Evolutionary conservation across 2,797 vertebrate genomes (phyloP).

Genomic region (Lateolabrax maculatus): DNA sequence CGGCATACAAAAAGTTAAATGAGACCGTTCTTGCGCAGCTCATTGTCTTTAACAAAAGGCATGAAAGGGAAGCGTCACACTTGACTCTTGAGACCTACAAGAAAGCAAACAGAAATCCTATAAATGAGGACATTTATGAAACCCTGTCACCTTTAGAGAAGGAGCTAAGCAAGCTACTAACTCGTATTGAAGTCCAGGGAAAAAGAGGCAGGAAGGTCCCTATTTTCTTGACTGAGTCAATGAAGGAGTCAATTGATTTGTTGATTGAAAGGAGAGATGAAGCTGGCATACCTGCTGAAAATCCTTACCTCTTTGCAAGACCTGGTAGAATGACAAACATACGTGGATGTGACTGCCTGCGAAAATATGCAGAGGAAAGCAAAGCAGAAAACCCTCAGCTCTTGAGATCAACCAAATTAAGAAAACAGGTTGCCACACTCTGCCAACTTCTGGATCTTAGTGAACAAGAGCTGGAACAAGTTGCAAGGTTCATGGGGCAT

Average conservation of each 20-base stretch:
- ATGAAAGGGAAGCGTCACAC: constrained; percentile 29
- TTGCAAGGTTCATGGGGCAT: constrained; percentile 53
- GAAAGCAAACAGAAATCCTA: background rate
- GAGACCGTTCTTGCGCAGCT: constrained; percentile 15
- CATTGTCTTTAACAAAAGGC: constrained; percentile 37
- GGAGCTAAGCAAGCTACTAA: constrained; percentile 17
- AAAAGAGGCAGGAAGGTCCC: constrained; percentile 41
- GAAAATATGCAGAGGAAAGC: constrained; percentile 27
- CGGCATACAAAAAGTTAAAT: constrained; percentile 8
- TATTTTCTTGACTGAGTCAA: constrained; percentile 11
- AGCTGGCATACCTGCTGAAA: constrained; percentile 14
- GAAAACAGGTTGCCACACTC: constrained; percentile 40
- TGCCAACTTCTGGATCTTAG: constrained; percentile 36
- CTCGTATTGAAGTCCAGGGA: background rate
- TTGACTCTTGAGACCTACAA: constrained; percentile 21
- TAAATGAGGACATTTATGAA: constrained; percentile 33
- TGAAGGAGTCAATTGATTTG: constrained; percentile 7
- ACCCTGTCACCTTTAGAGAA: constrained; percentile 31
- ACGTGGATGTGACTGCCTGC: constrained; percentile 38
- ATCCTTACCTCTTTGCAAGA: constrained; percentile 27
- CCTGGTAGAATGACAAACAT: constrained; percentile 4
- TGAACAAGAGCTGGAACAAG: constrained; percentile 45
- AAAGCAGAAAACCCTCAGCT: too few species aligned
- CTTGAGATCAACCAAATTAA: constrained; percentile 42
- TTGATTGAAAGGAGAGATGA: constrained; percentile 20